phyloP scores from a whole-genome alignment of 2,113 vertebrate genomes.

The Gopherus evgoodei region DNA sequence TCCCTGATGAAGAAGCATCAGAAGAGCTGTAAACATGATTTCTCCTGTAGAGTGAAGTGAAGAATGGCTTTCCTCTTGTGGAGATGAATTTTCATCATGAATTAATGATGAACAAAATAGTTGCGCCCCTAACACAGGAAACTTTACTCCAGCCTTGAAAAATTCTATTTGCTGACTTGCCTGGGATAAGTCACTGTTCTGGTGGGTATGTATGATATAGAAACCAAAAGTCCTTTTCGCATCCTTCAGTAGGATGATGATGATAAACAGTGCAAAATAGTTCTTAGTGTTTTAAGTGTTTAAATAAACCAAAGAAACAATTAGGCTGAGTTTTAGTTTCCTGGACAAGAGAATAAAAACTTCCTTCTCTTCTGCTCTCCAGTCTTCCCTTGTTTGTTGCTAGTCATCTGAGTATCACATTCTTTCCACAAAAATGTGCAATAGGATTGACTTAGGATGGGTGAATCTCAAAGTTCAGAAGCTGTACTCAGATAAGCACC shows the following conservation, averaged over 20 bases:
- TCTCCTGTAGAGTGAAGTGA: background rate
- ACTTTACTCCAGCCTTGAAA: background rate
- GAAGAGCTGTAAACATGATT: background rate
- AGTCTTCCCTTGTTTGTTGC: background rate
- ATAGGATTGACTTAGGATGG: background rate
- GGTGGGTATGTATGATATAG: background rate
- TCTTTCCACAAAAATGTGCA: background rate
- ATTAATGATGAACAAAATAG: background rate
- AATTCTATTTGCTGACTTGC: background rate
- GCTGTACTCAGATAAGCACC: background rate
- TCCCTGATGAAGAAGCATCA: background rate
- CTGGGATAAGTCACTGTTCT: background rate
- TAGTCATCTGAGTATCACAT: background rate
- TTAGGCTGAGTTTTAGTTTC: background rate
- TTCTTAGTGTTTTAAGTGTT: background rate
- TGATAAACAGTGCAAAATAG: background rate
- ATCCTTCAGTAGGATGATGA: rapidly evolving
- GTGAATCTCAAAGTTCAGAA: background rate
- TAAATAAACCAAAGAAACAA: background rate
- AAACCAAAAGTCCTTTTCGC: background rate
- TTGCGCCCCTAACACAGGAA: background rate
- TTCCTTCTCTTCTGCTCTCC: background rate
- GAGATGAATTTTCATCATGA: background rate
- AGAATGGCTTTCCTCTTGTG: background rate
- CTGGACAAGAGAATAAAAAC: background rate